Base-by-base conservation (phyloP, 2,797 vertebrate species). In the Alauda arvensis region DNA sequence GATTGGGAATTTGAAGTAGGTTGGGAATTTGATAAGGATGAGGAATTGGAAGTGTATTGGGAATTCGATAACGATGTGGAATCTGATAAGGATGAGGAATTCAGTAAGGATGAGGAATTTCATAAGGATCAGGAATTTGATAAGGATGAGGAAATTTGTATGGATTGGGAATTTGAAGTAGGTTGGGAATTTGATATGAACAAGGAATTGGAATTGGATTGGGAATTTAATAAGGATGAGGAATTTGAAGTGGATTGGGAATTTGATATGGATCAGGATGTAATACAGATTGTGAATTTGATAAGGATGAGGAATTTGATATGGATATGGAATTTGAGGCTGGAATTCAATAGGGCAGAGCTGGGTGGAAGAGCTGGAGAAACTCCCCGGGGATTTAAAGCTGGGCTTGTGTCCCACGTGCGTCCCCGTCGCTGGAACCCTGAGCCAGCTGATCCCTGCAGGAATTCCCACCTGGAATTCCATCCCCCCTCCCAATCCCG, bases 361-460 rank as follows among this genome's bases (percentile, higher is more conserved):
- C 6, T 42, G 8, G 6, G 4, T 28, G 31, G 31, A 78, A 61
- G 11, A 19, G 18, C 7, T 45, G 71, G 9, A 66, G 18, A 13
- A 55, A 5, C n/a, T 45, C 52, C 29, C 25, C 1, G 42, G 10
- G 5, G 3, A 37, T 12, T 72, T 12, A 21, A 16, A 29, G 26
- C 6, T 19, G 40, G 53, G 4, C 42, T 42, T n/a, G 18, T 25
- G 10, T 28, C 71, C n/a, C 14, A 1, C 6, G 26, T 28, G 29
- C 17, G 15, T 57, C 25, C 1, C 24, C 11, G 14, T 8, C 52
- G 1, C 28, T 29, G 33, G n/a, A 34, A 45, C 18, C 48, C 37
- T 0, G 0, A 31, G 5, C 18, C 37, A 13, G 14, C 12, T 5
- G 24, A 9, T 12, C 31, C 59, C 65, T 25, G 70, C 10, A 9